Percentiles rank a stretch among this genome's conserved stretches.
These are phyloP conservation scores for Aulostomus chinensis DNA, from an alignment of 2,797 vertebrate genomes.

Conservation along the genomic window DNA sequence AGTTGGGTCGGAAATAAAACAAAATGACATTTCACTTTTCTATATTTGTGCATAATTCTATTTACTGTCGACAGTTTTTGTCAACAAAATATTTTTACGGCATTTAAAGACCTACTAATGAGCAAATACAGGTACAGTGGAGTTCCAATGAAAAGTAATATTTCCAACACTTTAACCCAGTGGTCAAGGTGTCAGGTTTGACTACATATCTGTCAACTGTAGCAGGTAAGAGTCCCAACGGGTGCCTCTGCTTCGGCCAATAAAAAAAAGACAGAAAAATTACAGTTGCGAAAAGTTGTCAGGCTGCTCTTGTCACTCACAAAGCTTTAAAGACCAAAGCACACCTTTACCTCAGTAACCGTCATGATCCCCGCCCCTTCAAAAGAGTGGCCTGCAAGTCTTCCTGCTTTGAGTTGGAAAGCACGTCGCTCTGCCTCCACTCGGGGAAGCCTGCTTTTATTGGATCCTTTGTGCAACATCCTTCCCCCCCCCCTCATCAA, in stretches of 20 bases:
- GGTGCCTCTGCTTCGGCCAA: slow-evolving; percentile 4
- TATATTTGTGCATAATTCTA: too few species aligned
- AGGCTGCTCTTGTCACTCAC: slow-evolving; percentile 29
- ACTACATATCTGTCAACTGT: slow-evolving; percentile 1
- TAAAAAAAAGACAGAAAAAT: slow-evolving; percentile 5
- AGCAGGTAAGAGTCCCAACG: slow-evolving; percentile 2
- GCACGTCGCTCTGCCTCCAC: slow-evolving; percentile 49
- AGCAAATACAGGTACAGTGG: too few species aligned
- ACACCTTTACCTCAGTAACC: slow-evolving; percentile 50
- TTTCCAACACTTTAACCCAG: not conserved
- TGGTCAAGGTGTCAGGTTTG: not conserved
- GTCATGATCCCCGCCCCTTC: slow-evolving; percentile 44
- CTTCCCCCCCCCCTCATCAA: slow-evolving; percentile 58
- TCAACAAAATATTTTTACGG: too few species aligned
- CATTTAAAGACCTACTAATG: too few species aligned
- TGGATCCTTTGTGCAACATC: slow-evolving; percentile 59
- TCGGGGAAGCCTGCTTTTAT: slow-evolving; percentile 57
- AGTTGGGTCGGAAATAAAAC: too few species aligned
- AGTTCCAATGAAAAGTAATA: too few species aligned
- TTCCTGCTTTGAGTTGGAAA: slow-evolving; percentile 49
- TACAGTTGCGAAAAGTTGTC: slow-evolving; percentile 18
- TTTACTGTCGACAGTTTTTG: too few species aligned
- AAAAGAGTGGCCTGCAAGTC: slow-evolving; percentile 52
- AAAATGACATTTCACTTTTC: too few species aligned
- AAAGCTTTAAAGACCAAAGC: slow-evolving; percentile 45